Evolutionary conservation across 2,797 vertebrate species (phyloP).

Genomic region (Molothrus ater): DNA sequence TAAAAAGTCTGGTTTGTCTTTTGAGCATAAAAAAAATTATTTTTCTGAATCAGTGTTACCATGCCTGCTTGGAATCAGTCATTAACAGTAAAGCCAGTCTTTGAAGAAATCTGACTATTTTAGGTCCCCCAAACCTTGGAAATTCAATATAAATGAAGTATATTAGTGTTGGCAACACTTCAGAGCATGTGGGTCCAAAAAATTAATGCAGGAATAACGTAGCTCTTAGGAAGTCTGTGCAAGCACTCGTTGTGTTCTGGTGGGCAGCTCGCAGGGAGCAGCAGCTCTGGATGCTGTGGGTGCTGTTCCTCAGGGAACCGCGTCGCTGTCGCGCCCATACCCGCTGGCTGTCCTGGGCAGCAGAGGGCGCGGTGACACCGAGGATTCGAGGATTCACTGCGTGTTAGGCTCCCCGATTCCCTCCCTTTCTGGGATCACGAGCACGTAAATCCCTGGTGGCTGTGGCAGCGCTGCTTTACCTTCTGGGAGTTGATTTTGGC

Average conservation of each 20-base stretch:
- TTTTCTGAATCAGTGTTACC: not conserved
- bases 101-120: not conserved
- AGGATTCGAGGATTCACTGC: conserved; percentile 2
- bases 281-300: accelerated
- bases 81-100: not conserved
- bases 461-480: not conserved
- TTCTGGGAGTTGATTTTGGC: not conserved
- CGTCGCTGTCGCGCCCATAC: no score
- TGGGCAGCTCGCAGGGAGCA: not conserved
- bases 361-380: conserved; percentile 63
- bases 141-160: not conserved
- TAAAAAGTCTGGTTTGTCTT: not conserved
- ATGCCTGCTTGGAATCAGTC: not conserved
- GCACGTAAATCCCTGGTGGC: not conserved
- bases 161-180: not conserved
- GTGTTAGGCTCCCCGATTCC: not conserved
- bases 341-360: not conserved
- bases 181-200: not conserved
- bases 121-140: not conserved
- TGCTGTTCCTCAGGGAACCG: accelerated
- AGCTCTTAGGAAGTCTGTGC: not conserved
- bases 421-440: not conserved
- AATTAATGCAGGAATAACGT: not conserved
- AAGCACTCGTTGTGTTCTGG: not conserved
- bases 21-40: not conserved